Percentiles rank a stretch among this genome's conserved stretches.
Conservation (phyloP, 2,888 invertebrate genomes). For the Agrenia bidenticulata region DNA sequence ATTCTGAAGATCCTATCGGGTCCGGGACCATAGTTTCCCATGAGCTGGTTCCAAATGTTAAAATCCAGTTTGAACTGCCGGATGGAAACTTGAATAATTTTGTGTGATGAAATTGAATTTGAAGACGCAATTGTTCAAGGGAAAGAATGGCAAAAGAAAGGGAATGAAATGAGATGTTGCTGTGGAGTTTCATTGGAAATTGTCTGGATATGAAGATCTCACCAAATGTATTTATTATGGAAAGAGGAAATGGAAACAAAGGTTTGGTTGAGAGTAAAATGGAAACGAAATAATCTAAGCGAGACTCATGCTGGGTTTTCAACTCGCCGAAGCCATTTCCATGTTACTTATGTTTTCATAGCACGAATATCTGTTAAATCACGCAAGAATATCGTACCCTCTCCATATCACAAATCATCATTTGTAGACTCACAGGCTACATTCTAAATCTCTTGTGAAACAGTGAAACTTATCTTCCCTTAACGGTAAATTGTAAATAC, state of each 20-base stretch:
- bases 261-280: slow-evolving; percentile 9
- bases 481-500: no score
- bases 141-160: not conserved
- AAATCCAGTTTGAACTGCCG: no score
- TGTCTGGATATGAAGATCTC: no score
- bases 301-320: slow-evolving; percentile 29
- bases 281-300: slow-evolving; percentile 31
- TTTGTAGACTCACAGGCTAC: slow-evolving; percentile 10
- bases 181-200: no score
- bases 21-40: no score
- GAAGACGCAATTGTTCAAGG: not conserved
- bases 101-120: no score
- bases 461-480: not conserved
- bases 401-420: slow-evolving; percentile 28
- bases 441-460: not conserved
- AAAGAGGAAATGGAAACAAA: no score
- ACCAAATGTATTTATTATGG: no score
- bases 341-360: slow-evolving; percentile 29
- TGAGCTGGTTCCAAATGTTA: no score
- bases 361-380: slow-evolving; percentile 40
- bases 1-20: no score
- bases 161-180: not conserved
- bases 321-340: slow-evolving; percentile 26
- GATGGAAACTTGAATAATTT: no score
- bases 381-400: slow-evolving; percentile 26